A percentile compares a stretch with the other conserved stretches of the same genome.
Evolutionary conservation across 2,797 vertebrate genomes (phyloP).

Genomic region (Halcyon chelicuti): DNA sequence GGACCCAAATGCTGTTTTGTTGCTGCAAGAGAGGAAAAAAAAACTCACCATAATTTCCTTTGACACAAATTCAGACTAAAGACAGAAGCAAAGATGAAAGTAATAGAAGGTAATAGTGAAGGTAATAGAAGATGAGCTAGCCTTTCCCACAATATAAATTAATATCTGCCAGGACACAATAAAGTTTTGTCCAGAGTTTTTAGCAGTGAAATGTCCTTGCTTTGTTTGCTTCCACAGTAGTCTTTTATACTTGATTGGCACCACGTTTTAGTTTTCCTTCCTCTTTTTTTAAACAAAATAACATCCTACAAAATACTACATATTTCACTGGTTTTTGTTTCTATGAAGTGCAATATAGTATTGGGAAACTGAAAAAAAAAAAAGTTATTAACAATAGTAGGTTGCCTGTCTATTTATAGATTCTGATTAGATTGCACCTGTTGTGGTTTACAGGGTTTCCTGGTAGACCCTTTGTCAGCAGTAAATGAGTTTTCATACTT

Average conservation of each 20-base stretch:
- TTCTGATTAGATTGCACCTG: neutral
- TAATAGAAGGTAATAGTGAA: neutral
- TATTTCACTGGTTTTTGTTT: neutral
- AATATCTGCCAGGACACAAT: neutral
- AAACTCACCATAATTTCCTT: neutral
- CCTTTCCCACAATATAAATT: neutral
- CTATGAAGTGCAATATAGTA: neutral
- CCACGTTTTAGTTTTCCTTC: neutral
- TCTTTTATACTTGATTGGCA: neutral
- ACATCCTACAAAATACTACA: neutral
- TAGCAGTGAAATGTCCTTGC: neutral
- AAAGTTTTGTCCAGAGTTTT: neutral
- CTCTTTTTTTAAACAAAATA: neutral
- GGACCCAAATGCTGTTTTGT: neutral
- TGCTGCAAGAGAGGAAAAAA: neutral
- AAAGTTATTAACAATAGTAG: neutral
- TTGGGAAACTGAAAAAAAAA: neutral
- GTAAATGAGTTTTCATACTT: conserved; percentile 46
- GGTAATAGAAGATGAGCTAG: neutral
- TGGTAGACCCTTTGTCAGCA: conserved; percentile 22
- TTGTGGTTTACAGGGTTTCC: conserved; percentile 5
- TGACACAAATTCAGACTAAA: neutral
- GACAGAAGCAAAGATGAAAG: neutral
- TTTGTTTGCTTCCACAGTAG: neutral
- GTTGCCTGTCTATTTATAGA: neutral